phyloP scores from a whole-genome alignment of 2,113 vertebrate genomes.

The Aleadryas rufinucha region DNA sequence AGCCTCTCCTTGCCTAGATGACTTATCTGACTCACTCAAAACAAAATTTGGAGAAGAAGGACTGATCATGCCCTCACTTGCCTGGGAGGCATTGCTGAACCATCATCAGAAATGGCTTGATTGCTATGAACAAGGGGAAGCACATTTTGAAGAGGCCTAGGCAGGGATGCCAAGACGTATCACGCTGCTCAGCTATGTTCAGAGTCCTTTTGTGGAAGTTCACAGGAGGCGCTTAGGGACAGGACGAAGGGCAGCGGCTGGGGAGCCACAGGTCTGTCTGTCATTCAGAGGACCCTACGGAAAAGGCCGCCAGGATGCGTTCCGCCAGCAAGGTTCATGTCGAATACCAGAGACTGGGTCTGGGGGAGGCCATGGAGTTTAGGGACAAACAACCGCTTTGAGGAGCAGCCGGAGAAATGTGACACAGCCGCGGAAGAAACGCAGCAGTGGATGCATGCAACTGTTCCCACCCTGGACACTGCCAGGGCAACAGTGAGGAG shows the following conservation, averaged over 20 bases:
- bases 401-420: neutral
- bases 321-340: neutral
- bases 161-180: constrained; percentile 51
- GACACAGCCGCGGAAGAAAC: accelerated
- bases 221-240: constrained; percentile 16
- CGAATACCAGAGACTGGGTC: neutral
- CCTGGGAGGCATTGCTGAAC: constrained; percentile 54
- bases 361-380: neutral
- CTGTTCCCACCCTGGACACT: constrained; percentile 11
- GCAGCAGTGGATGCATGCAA: neutral
- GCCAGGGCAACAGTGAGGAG: neutral
- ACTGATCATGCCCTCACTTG: constrained; percentile 36
- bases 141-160: constrained; percentile 45
- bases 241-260: neutral
- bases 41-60: constrained; percentile 21
- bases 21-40: constrained; percentile 41
- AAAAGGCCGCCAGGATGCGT: neutral
- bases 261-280: constrained; percentile 2
- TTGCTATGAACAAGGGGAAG: constrained; percentile 56
- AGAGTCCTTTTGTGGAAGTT: constrained; percentile 23
- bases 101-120: constrained; percentile 49
- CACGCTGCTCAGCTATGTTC: neutral
- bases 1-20: constrained; percentile 5
- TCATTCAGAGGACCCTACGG: neutral
- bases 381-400: neutral